Base-by-base conservation (phyloP, 2,888 invertebrate genomes). In the Trichogramma evanescens region DNA sequence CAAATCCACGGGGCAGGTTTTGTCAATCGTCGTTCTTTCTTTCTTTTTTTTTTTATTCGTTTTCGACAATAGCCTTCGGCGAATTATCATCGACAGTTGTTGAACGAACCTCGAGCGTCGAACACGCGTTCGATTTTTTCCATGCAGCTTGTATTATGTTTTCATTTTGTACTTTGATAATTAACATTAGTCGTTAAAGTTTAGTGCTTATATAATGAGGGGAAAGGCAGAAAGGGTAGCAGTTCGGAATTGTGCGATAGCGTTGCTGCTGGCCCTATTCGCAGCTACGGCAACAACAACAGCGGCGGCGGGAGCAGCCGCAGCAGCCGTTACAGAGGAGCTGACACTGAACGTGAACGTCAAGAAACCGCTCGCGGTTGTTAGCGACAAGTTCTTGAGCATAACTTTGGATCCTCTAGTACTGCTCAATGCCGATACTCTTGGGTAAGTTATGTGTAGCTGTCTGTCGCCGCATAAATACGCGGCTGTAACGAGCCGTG, bases 341-440 rank as follows among this genome's bases (percentile, higher is more conserved):
- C 80, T 84, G 39, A 76, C 76, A 56, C 81, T 86, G 58, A 83
- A 81, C 66, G 78, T 91, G 46, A 82, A 82, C 63, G 82, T 83
- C 0, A 86, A 85, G 66, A 84, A 82, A 63, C 82, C 85, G 39
- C 76, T 86, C 5, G 84, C 89, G 67, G 73, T 83, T 61, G 84
- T 89, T 2, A 86, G 85, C 69, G 85, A 84, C 55, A 84, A 83
- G 69, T 91, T 89, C 74, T 75, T 91, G 9, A 90, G 90, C 75
- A 83, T 90, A 65, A 84, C 87, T 0, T 78, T 91, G 5, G 88
- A 88, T 70, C 89, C 89, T 0, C 83, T 83, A 56, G 81, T 85
- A 70, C 72, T 89, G 61, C 82, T 82, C 66, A 79, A 78, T 56
- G 80, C 79, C 66, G 75, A 78, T 63, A 75, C 73, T 66, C 68